phyloP scores from a whole-genome alignment of 1,140 invertebrate genomes.

The Hormaphis cornu region DNA sequence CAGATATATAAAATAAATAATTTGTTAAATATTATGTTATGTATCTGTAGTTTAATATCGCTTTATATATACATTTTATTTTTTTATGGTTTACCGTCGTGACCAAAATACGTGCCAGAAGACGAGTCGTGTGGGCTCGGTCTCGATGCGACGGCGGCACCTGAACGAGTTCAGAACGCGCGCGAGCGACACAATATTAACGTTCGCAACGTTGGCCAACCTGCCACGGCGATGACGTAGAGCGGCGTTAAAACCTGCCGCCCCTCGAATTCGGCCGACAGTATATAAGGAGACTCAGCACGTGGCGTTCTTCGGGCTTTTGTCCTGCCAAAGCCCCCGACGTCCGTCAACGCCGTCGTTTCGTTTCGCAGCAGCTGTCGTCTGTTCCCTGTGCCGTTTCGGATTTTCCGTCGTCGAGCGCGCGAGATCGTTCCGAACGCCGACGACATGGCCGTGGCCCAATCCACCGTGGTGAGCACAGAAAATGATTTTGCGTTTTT shows the following conservation, averaged over 20 bases:
- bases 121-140: too few species aligned
- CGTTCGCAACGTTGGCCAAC: background rate
- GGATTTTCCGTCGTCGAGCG: background rate
- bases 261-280: background rate
- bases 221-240: slow-evolving; percentile 1
- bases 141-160: too few species aligned
- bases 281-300: slow-evolving; percentile 20
- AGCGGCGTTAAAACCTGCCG: slow-evolving; percentile 8
- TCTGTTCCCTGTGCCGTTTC: background rate
- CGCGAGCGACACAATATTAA: too few species aligned
- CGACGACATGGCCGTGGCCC: background rate
- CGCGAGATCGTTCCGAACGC: too few species aligned
- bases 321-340: background rate
- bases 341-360: background rate
- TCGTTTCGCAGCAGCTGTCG: background rate
- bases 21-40: too few species aligned
- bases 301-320: slow-evolving; percentile 12
- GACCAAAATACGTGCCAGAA: too few species aligned
- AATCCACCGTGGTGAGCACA: slow-evolving; percentile 9
- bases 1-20: too few species aligned
- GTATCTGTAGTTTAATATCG: too few species aligned
- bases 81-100: too few species aligned
- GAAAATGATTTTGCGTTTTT: background rate
- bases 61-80: too few species aligned
- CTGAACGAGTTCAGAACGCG: too few species aligned